These are phyloP conservation scores for Halcyon leucocephala DNA, from an alignment of 2,797 vertebrate genomes.

Conservation along the genomic window DNA sequence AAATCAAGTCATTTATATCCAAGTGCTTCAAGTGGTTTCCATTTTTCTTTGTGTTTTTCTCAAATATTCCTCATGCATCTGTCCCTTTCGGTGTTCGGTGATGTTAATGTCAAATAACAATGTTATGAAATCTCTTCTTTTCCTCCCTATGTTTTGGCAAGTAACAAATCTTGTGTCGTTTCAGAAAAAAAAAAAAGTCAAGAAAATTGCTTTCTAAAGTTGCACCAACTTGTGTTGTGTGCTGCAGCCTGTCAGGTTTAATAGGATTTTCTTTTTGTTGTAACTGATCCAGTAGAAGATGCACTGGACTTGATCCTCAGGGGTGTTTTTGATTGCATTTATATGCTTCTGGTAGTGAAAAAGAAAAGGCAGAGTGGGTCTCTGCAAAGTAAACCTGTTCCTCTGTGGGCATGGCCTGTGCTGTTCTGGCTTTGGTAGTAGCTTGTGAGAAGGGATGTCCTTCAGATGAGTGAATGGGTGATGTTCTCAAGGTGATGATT, in stretches of 20 bases:
- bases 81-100: neutral
- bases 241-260: neutral
- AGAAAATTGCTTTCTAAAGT: neutral
- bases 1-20: neutral
- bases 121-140: neutral
- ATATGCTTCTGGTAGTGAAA: neutral
- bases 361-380: neutral
- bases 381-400: neutral
- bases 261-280: neutral
- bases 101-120: neutral
- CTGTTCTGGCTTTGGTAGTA: neutral
- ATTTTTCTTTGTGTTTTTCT: neutral
- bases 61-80: neutral
- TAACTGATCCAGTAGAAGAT: neutral
- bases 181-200: neutral
- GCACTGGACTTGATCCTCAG: neutral
- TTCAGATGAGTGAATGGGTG: neutral
- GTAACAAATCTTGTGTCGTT: neutral
- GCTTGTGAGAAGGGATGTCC: fast-evolving
- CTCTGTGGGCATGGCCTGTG: neutral
- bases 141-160: neutral
- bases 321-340: neutral
- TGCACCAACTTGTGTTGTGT: neutral
- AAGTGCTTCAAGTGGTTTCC: neutral
- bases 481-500: neutral